Percentiles rank a stretch among this genome's conserved stretches.
phyloP scores from a whole-genome alignment of 2,888 invertebrate genomes.

The Parascotia fuliginaria region DNA sequence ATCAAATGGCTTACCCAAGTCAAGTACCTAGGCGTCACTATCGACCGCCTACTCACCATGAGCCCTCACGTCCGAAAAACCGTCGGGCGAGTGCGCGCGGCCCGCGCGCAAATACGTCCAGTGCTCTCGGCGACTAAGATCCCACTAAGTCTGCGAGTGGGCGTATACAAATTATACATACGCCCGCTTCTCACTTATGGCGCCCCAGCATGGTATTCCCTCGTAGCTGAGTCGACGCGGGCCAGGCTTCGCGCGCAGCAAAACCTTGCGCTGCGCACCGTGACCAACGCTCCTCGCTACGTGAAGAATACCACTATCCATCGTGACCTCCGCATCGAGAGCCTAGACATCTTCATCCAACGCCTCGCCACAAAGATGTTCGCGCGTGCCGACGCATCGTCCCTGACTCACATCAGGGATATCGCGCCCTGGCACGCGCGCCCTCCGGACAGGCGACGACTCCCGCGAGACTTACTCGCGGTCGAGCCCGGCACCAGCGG shows the following conservation, averaged over 20 bases:
- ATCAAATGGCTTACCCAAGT: background rate
- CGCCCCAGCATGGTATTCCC: background rate
- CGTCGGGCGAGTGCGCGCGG: background rate
- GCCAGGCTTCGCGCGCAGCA: background rate
- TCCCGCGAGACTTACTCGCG: background rate
- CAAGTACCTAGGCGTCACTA: background rate
- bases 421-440: background rate
- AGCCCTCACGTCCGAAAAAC: background rate
- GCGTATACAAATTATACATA: background rate
- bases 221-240: background rate
- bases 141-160: background rate
- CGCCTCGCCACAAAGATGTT: background rate
- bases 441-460: background rate
- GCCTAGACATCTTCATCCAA: background rate
- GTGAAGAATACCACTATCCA: background rate
- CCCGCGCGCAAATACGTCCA: background rate
- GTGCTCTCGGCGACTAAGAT: background rate
- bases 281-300: background rate
- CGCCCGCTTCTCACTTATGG: background rate
- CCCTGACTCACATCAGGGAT: background rate
- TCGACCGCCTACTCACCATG: background rate
- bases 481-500: constrained; percentile 3
- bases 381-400: constrained; percentile 3
- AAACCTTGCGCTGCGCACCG: background rate
- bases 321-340: background rate